These are phyloP conservation scores for Actias luna DNA, from an alignment of 2,888 invertebrate genomes.

Conservation along the genomic window DNA sequence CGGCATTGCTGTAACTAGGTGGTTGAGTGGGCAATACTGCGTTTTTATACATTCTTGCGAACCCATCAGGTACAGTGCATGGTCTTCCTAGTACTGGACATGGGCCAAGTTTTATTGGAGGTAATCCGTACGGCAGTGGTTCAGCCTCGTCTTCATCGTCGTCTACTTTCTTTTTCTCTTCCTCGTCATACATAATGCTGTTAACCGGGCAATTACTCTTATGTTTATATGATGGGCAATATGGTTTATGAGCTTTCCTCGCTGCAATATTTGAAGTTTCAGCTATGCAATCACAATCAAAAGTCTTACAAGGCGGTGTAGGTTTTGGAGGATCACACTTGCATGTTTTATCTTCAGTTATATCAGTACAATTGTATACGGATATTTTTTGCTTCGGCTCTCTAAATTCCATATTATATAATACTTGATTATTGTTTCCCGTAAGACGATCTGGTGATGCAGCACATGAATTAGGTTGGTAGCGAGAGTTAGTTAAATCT, in stretches of 20 bases:
- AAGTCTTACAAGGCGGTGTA: slow-evolving; percentile 64
- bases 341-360: slow-evolving; percentile 62
- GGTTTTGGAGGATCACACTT: slow-evolving; percentile 65
- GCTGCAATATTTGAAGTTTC: slow-evolving; percentile 48
- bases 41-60: slow-evolving; percentile 70
- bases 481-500: slow-evolving; percentile 21
- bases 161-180: slow-evolving; percentile 52
- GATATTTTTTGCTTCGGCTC: slow-evolving; percentile 33
- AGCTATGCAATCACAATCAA: slow-evolving; percentile 66
- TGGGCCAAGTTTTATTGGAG: slow-evolving; percentile 70
- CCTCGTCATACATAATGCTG: slow-evolving; percentile 51
- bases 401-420: slow-evolving; percentile 42
- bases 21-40: slow-evolving; percentile 55
- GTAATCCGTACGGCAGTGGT: slow-evolving; percentile 69
- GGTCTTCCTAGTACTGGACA: slow-evolving; percentile 73
- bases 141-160: slow-evolving; percentile 66
- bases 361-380: slow-evolving; percentile 50
- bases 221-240: slow-evolving; percentile 68
- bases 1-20: slow-evolving; percentile 65
- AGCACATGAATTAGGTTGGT: slow-evolving; percentile 27
- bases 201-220: slow-evolving; percentile 65
- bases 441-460: slow-evolving; percentile 29
- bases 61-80: slow-evolving; percentile 70
- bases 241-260: slow-evolving; percentile 64
- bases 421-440: slow-evolving; percentile 32